Evolutionary conservation across 2,797 vertebrate species (phyloP), one percentile per base, ranked within the genome.

Genomic region (Brotula barbata): DNA sequence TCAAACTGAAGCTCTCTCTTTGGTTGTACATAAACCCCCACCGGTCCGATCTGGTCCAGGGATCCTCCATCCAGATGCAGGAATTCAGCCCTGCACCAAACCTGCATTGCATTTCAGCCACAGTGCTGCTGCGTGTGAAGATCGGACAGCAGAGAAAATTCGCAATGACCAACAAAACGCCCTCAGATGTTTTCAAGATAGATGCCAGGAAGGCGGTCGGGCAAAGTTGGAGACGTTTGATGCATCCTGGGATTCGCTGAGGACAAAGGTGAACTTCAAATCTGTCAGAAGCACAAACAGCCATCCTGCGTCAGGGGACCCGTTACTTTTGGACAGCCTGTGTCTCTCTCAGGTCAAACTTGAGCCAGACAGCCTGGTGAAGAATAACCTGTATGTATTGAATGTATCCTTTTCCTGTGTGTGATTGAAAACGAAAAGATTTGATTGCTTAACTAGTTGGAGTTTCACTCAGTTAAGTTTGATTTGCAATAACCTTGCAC

Each of bases 361-460:
- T 0, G 87, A 92, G 71, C 20, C 58, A 0, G 43, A 85, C 0
- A 68, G 77, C 19, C 76, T 85, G 9, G 42, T 77, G 7, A 88
- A 89, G 0, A 71, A 48, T 0, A 73, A 48, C 2, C 58, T 88
- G 19, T 92, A 91, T 21, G 20, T 87, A 62, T 46, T 87, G 37
- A 92, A 91, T 45, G 89, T 96, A 96, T 96, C 95, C 94, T 96
- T 93, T 31, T n/a, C 8, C n/a, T 17, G 21, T 21, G 47, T 40
- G 3, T 33, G n/a, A 34, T 21, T 9, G 13, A 36, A 36, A 10
- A 36, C n/a, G n/a, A n/a, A n/a, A 11, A 7, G 3, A 36, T 10
- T 36, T 36, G 34, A 7, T 11, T 14, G 2, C 34, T 44, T 13
- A 36, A 15, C 17, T 7, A 11, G 6, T n/a, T n/a, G n/a, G n/a